phyloP scores from a whole-genome alignment of 92 coral and sea anemone species.

The Parazoanthus atlanticus region DNA sequence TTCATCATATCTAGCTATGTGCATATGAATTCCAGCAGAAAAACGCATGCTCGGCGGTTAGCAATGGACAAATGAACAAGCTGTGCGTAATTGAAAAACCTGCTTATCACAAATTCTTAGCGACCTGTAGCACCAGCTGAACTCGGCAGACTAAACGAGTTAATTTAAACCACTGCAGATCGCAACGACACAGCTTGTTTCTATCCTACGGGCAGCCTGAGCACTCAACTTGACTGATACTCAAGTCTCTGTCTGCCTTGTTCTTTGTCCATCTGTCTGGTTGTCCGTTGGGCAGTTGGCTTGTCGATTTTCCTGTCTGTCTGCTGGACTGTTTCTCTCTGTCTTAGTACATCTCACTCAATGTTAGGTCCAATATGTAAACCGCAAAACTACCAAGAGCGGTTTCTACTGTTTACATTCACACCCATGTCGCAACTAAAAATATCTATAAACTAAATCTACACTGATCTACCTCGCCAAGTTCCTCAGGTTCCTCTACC shows the following conservation, averaged over 20 bases:
- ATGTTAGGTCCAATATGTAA: not conserved
- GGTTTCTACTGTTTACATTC: not conserved
- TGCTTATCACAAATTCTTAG: no score
- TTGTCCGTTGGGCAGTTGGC: not conserved
- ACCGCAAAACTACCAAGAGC: not conserved
- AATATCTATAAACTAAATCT: not conserved
- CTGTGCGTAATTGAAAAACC: no score
- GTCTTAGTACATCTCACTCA: not conserved
- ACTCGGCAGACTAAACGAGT: no score
- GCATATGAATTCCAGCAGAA: not conserved
- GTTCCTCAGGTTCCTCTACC: conserved; percentile 26
- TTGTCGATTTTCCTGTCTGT: not conserved
- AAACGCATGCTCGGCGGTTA: not conserved
- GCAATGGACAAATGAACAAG: not conserved
- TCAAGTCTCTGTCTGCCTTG: not conserved
- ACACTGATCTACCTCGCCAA: conserved; percentile 42
- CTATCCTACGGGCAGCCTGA: not conserved
- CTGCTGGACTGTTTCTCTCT: not conserved
- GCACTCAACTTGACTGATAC: not conserved
- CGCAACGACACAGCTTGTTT: not conserved
- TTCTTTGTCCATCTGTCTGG: not conserved
- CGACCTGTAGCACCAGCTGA: no score
- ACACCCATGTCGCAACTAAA: not conserved
- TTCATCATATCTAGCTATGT: not conserved
- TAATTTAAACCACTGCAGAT: not conserved